phyloP scores from a whole-genome alignment of 2,888 invertebrate genomes.

The Rhagophthalmus giganteus region DNA sequence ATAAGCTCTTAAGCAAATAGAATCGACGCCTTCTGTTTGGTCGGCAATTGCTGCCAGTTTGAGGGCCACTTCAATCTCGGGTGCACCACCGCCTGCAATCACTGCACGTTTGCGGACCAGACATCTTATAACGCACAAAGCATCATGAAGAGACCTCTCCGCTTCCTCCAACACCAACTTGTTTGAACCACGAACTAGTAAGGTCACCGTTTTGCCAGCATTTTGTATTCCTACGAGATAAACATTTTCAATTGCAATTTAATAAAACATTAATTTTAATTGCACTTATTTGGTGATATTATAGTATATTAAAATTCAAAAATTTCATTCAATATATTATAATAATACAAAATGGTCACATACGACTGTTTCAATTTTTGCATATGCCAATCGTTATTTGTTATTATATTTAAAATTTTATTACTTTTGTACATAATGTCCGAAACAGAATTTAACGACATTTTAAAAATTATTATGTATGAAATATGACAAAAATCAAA shows the following conservation, averaged over 20 bases:
- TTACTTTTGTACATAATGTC: no score
- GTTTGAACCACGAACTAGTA: slow-evolving; percentile 87
- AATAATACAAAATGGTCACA: no score
- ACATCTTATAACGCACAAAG: slow-evolving; percentile 90
- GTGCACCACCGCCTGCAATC: slow-evolving; percentile 96
- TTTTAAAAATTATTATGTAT: slow-evolving; percentile 7
- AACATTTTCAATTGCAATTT: no score
- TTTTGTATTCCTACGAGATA: slow-evolving; percentile 63
- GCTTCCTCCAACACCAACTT: slow-evolving; percentile 81
- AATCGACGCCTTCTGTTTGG: slow-evolving; percentile 86
- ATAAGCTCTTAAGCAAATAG: slow-evolving; percentile 93
- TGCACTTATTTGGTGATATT: no score
- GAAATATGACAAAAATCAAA: slow-evolving; percentile 6
- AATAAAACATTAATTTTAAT: no score
- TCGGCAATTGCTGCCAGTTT: slow-evolving; percentile 80
- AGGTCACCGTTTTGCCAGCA: slow-evolving; percentile 88
- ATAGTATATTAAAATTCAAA: no score
- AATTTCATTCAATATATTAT: no score
- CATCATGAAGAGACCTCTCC: slow-evolving; percentile 81
- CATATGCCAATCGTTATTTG: no score
- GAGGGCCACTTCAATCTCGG: slow-evolving; percentile 92
- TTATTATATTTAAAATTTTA: no score
- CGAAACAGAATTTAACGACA: no score
- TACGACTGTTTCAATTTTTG: no score
- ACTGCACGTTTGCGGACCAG: slow-evolving; percentile 90